A percentile compares a stretch with the other conserved stretches of the same genome.
These are phyloP conservation scores for Sycophila texana DNA, from an alignment of 2,888 invertebrate genomes.

Conservation along the genomic window DNA sequence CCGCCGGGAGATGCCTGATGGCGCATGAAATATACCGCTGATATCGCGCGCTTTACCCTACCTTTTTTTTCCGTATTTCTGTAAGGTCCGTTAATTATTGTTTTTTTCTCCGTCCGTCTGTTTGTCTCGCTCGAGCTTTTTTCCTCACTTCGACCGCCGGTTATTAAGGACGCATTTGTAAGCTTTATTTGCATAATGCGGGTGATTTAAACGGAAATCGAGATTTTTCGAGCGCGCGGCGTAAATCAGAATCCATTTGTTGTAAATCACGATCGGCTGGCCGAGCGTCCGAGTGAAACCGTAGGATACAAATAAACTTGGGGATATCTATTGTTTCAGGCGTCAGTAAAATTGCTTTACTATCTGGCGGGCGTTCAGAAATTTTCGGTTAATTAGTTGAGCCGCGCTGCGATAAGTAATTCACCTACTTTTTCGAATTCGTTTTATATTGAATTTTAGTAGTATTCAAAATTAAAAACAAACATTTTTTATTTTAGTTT, in stretches of 20 bases:
- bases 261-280: neutral
- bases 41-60: constrained; percentile 22
- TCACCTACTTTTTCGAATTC: too few species aligned
- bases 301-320: too few species aligned
- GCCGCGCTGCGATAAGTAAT: too few species aligned
- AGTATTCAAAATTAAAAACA: too few species aligned
- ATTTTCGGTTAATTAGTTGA: too few species aligned
- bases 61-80: constrained; percentile 5
- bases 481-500: too few species aligned
- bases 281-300: too few species aligned
- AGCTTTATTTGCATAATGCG: constrained; percentile 28
- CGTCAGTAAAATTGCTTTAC: too few species aligned
- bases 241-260: constrained; percentile 6
- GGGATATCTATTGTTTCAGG: too few species aligned
- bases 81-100: constrained; percentile 16
- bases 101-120: neutral
- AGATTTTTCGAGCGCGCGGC: neutral
- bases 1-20: neutral
- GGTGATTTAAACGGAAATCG: constrained; percentile 2
- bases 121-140: neutral
- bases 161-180: constrained; percentile 39
- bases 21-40: constrained; percentile 31
- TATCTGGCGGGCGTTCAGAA: too few species aligned
- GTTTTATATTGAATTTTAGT: too few species aligned
- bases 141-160: neutral